Evolutionary conservation across 2,888 invertebrate genomes (phyloP), one percentile per base, ranked within the genome.

Genomic region (Serrognathus titanus): DNA sequence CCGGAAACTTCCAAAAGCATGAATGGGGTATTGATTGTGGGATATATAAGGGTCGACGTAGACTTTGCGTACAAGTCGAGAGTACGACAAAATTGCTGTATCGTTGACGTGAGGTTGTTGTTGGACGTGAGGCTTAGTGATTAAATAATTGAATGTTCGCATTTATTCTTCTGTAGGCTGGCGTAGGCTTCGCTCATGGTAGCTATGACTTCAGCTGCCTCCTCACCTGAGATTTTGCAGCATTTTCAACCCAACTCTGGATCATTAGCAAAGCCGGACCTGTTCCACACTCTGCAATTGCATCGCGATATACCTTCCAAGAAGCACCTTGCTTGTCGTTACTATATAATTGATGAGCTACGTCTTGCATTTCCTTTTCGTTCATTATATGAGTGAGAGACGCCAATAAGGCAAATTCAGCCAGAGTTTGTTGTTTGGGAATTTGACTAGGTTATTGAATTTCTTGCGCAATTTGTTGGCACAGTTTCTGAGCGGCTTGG

Each of bases 231-330:
- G 13, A 88, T 74, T 53, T 63, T 63, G 20, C 62, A 56, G 50
- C n/a, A n/a, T 52, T 53, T 61, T 80, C 70, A 55, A 88, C 84
- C 85, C 83, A 85, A n/a, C 81, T 72, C 65, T 81, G 81, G 64
- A 89, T 81, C 62, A 79, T 79, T 52, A 82, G 69, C 63, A 87
- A 81, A 47, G 88, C 85, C 1, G 89, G 87, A 45, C 83, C 82
- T n/a, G 88, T 88, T 53, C 89, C 89, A 20, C 84, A 79, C 73
- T 87, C 82, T 10, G 82, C 79, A 2, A 87, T 79, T 24, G 85
- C 86, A 66, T 88, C 89, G 47, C 86, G 83, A 75, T 80, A 85
- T n/a, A 83, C 80, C 71, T 77, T 80, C 85, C 86, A 87, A 67
- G 83, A 79, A 11, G 63, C 59, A 16, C 68, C 71, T 45, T 75